Base-by-base conservation (phyloP, 2,888 invertebrate species). In the Sepioteuthis lessoniana region DNA sequence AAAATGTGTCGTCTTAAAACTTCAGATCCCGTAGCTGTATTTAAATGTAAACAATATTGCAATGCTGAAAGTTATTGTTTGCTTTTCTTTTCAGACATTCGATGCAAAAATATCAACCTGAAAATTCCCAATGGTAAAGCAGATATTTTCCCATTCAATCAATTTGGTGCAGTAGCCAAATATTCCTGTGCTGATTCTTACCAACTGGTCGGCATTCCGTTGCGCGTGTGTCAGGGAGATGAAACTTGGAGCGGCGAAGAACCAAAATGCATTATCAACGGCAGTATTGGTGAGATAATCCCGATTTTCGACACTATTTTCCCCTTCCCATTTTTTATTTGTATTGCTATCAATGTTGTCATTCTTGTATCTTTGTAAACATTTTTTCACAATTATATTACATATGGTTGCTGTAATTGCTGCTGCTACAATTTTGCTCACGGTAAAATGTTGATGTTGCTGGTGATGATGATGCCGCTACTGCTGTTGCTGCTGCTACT, bases 141-240 rank as follows among this genome's bases (percentile, higher is more conserved):
- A 13, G 95, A 96, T n/a, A 96, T 97, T 42, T 95, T 96, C 3
- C 97, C 97, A 0, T 97, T 96, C 93, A 97, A 97, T 94, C 95
- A 95, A 94, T 96, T 97, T 93, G 96, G 96, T 13, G 96, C 96
- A 28, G 95, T 96, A 91, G 97, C 97, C 0, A 97, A 97, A 93
- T 97, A 97, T 95, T 95, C 96, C 4, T 97, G 97, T 95, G 96
- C 97, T 55, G 96, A 96, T 37, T 97, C 97, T 13, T 97, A 97
- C 96, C 96, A 96, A 13, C 96, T 97, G 47, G 95, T 96, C 35
- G 97, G 97, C 8, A 96, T 96, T 0, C 96, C 97, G 5, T 97
- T 96, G 46, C 95, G 97, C 55, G 96, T 97, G 47, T 97, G 97
- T 95, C 97, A 97, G 94, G 97, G 97, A 0, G 97, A 97, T 95